A percentile compares a stretch with the other conserved stretches of the same genome.
Evolutionary conservation across 2,797 vertebrate species (phyloP).

Genomic region (Sardinella longiceps): DNA sequence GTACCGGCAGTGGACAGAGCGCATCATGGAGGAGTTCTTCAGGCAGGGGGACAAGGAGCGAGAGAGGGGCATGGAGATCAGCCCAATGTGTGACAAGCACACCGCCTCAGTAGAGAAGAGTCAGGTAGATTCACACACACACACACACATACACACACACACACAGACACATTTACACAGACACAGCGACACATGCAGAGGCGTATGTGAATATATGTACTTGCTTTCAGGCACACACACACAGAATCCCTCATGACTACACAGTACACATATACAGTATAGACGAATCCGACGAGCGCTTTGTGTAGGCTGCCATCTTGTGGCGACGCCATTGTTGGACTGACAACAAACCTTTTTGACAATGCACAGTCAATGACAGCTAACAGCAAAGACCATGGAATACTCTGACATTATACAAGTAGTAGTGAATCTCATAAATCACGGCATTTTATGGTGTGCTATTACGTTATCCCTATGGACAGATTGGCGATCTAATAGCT

Average conservation of each 20-base stretch:
- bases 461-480: no score
- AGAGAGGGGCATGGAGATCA: constrained; percentile 94
- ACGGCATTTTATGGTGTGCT: no score
- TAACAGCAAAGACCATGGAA: no score
- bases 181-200: not conserved
- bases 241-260: not conserved
- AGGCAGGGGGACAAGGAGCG: constrained; percentile 91
- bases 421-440: no score
- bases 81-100: constrained; percentile 96
- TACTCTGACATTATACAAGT: no score
- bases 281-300: no score
- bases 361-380: no score
- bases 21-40: constrained; percentile 97
- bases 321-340: no score
- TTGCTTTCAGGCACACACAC: not conserved
- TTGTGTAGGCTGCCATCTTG: no score
- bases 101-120: constrained; percentile 94
- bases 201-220: no score
- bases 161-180: not conserved
- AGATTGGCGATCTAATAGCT: no score
- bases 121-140: constrained; percentile 75
- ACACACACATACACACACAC: constrained; percentile 26
- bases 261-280: constrained; percentile 10
- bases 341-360: no score
- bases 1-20: constrained; percentile 93